Evolutionary conservation across 1,140 invertebrate genomes (phyloP).

Genomic region (Plodia interpunctella): DNA sequence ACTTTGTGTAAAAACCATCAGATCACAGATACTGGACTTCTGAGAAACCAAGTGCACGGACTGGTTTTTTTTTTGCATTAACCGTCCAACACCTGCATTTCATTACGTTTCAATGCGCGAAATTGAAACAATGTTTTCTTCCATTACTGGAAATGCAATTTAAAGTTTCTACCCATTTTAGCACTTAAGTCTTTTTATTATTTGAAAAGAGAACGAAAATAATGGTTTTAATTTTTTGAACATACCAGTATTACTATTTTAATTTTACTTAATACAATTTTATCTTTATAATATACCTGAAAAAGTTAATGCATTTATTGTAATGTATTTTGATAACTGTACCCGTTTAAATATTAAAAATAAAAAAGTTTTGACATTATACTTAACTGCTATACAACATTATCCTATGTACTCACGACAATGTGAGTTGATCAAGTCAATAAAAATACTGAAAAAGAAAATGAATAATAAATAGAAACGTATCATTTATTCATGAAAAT

Average conservation of each 20-base stretch:
- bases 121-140: slow-evolving; percentile 5
- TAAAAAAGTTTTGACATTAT: too few species aligned
- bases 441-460: background rate
- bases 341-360: too few species aligned
- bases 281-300: too few species aligned
- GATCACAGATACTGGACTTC: slow-evolving; percentile 60
- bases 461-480: background rate
- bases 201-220: too few species aligned
- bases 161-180: background rate
- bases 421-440: too few species aligned
- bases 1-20: slow-evolving; percentile 18
- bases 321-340: too few species aligned
- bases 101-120: slow-evolving; percentile 21
- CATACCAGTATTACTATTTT: too few species aligned
- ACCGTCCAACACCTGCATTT: background rate
- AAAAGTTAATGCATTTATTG: too few species aligned
- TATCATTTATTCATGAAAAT: slow-evolving; percentile 53
- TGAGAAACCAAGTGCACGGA: slow-evolving; percentile 45
- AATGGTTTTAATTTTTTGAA: too few species aligned
- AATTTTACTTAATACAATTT: too few species aligned
- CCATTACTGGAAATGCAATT: background rate
- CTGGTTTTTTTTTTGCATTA: slow-evolving; percentile 37
- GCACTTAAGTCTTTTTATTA: background rate
- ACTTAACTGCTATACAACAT: too few species aligned
- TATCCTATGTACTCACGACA: too few species aligned